A percentile compares a stretch with the other conserved stretches of the same genome.
Conservation (phyloP, 92 coral and sea anemone species). For the Zoanthus sansibaricus region DNA sequence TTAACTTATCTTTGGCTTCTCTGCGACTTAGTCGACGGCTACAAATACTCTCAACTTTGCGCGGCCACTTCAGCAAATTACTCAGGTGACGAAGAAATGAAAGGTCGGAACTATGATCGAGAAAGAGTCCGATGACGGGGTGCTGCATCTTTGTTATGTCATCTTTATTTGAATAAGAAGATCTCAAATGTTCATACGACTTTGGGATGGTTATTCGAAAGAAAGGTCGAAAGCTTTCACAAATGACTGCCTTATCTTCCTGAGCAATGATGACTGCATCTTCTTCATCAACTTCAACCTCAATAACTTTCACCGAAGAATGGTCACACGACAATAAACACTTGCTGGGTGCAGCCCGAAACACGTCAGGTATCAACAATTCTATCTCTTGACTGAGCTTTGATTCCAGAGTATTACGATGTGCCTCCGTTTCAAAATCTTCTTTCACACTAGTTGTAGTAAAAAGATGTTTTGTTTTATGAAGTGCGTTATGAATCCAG, state of each 20-base stretch:
- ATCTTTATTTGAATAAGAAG: constrained; percentile 62
- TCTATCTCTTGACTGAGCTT: constrained; percentile 20
- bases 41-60: constrained; percentile 67
- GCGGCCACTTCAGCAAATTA: constrained; percentile 79
- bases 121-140: constrained; percentile 83
- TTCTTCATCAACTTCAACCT: neutral
- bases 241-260: neutral
- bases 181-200: constrained; percentile 66
- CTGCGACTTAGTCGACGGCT: constrained; percentile 83
- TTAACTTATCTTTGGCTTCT: constrained; percentile 68
- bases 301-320: neutral
- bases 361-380: neutral
- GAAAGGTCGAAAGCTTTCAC: constrained; percentile 34
- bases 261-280: neutral
- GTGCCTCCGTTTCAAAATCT: constrained; percentile 15
- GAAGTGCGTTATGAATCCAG: constrained; percentile 73
- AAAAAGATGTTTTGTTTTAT: constrained; percentile 59
- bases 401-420: constrained; percentile 20
- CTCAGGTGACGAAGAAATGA: constrained; percentile 67
- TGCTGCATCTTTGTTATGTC: constrained; percentile 60
- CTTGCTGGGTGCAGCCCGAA: neutral
- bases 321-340: neutral
- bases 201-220: constrained; percentile 76
- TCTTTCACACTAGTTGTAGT: constrained; percentile 32
- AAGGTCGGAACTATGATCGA: constrained; percentile 72